Evolutionary conservation across 1,140 invertebrate genomes (phyloP), one percentile per base, ranked within the genome.

Genomic region (Lepidurus couesii): DNA sequence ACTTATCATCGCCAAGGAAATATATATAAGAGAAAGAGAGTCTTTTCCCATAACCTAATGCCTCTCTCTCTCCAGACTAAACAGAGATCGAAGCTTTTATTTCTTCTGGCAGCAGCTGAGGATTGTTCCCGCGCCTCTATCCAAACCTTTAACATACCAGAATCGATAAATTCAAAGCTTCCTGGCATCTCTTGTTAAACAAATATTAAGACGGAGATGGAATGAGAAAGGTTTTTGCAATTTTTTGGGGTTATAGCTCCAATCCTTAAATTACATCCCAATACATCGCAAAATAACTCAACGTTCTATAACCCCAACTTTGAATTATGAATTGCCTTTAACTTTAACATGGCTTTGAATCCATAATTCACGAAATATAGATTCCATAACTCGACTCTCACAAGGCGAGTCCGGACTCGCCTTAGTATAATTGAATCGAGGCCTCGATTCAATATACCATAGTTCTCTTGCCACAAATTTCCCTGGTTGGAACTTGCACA

Each of bases 101-200:
- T 65, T 65, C 53, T 65, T 65, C 53, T 65, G 21, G 53, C 53
- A 65, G 53, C 53, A 65, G 53, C 53, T 65, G 53, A 65, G 53
- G 53, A 65, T 65, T 65, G 53, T 65, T 65, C 53, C 53, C 53
- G 53, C 53, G 8, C 16, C 53, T 65, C 53, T 65, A 0, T 24
- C 4, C 53, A 9, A 65, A 65, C 53, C 53, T 65, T n/a, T 7
- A 65, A 65, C 53, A 21, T 21, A 65, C 53, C 53, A 65, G 53
- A 65, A 65, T 65, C 53, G 13, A 65, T 65, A 21, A 65, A 65
- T 65, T 13, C 53, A 65, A 65, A 65, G 53, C 53, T 65, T 9
- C 53, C 53, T 65, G 53, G 53, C 53, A 65, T 65, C 8, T 65
- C 53, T 65, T 65, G 53, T 65, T 65, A 65, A 65, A 65, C 53